Conservation (phyloP, 2,888 invertebrate genomes). For the Drosophila nr. medialis region DNA sequence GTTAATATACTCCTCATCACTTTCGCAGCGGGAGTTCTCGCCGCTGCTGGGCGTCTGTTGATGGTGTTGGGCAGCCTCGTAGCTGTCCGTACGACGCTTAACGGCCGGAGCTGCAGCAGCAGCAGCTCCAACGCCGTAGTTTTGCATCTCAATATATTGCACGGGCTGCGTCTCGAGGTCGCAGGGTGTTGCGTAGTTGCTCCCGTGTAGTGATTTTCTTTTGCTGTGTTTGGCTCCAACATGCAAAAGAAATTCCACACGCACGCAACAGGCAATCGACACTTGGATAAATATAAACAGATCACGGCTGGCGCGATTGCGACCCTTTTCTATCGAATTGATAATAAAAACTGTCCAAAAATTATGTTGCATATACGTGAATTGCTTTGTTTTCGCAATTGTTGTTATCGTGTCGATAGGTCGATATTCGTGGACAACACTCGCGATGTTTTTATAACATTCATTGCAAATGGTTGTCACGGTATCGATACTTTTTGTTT, state of each 20-base stretch:
- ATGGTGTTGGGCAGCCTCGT: slow-evolving; percentile 69
- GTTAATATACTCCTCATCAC: slow-evolving; percentile 85
- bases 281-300: slow-evolving; percentile 15
- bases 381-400: slow-evolving; percentile 47
- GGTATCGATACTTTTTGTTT: background rate
- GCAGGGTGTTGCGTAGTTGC: slow-evolving; percentile 64
- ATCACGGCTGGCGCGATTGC: slow-evolving; percentile 5
- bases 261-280: slow-evolving; percentile 58
- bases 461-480: background rate
- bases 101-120: slow-evolving; percentile 62
- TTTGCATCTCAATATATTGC: slow-evolving; percentile 73
- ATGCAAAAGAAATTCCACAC: slow-evolving; percentile 72
- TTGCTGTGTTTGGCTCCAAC: slow-evolving; percentile 52
- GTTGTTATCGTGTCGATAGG: slow-evolving; percentile 16
- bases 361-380: slow-evolving; percentile 25
- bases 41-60: slow-evolving; percentile 78
- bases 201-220: slow-evolving; percentile 61
- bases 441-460: background rate
- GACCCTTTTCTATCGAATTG: slow-evolving; percentile 36
- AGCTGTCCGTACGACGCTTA: slow-evolving; percentile 74
- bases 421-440: slow-evolving; percentile 15
- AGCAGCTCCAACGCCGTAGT: slow-evolving; percentile 67
- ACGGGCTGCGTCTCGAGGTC: slow-evolving; percentile 65
- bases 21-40: slow-evolving; percentile 86
- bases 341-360: slow-evolving; percentile 49